Evolutionary conservation across 1,140 invertebrate species (phyloP).

Genomic region (Dinothrombium tinctorium): DNA sequence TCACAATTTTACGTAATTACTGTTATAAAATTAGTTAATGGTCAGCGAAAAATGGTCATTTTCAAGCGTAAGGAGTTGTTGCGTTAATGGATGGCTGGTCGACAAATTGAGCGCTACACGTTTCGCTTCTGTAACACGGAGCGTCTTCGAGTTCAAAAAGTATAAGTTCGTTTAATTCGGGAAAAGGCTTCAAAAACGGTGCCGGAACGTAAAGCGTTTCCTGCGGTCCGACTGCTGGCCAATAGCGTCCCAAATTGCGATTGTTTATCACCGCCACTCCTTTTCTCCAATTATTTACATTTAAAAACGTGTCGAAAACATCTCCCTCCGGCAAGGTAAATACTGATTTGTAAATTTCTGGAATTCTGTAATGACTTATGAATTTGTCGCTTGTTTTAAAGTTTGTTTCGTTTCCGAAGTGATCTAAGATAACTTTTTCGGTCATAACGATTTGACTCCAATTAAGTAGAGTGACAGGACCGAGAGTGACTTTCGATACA

Average conservation of each 20-base stretch:
- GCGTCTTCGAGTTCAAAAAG: constrained; percentile 21
- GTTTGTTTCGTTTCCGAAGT: too few species aligned
- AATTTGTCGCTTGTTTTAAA: too few species aligned
- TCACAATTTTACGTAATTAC: too few species aligned
- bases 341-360: not conserved
- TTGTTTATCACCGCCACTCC: constrained; percentile 45
- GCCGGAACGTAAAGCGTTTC: constrained; percentile 44
- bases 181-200: constrained; percentile 21
- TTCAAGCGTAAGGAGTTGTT: too few species aligned
- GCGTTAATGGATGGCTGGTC: not conserved
- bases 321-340: not conserved
- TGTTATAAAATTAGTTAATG: too few species aligned
- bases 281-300: constrained; percentile 39
- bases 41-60: too few species aligned
- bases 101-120: not conserved
- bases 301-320: constrained; percentile 34
- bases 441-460: too few species aligned
- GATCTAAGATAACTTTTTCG: too few species aligned
- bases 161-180: constrained; percentile 18
- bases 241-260: constrained; percentile 47
- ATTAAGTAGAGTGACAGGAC: too few species aligned
- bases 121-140: constrained; percentile 12
- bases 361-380: too few species aligned
- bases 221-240: constrained; percentile 47
- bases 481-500: too few species aligned